phyloP scores from a whole-genome alignment of 2,797 vertebrate species.

The Urosaurus nigricauda region DNA sequence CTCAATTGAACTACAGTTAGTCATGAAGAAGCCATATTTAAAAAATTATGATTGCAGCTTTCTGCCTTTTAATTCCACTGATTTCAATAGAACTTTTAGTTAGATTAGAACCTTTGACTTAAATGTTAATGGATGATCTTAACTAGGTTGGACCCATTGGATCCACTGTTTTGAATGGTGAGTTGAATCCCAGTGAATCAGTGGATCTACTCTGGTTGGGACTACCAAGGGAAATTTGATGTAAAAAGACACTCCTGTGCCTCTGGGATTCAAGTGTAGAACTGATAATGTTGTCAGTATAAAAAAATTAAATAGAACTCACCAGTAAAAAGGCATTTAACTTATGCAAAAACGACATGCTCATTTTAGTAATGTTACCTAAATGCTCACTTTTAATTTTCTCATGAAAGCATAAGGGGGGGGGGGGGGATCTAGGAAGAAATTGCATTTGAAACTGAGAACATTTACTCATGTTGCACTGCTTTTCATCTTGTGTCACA shows the following conservation, averaged over 20 bases:
- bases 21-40: neutral
- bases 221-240: neutral
- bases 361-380: constrained; percentile 9
- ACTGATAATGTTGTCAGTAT: no score
- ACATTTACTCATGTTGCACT: neutral
- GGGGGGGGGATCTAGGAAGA: neutral
- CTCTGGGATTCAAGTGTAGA: neutral
- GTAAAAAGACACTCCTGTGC: neutral
- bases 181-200: no score
- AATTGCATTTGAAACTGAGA: constrained; percentile 4
- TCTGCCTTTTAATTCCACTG: neutral
- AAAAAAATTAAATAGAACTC: neutral
- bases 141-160: neutral
- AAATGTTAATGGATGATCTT: no score
- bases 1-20: neutral
- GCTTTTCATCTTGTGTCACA: constrained; percentile 40
- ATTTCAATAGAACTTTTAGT: neutral
- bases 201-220: no score
- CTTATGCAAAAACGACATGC: neutral
- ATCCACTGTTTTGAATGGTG: no score
- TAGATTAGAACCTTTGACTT: neutral
- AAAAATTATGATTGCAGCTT: neutral
- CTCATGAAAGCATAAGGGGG: constrained; percentile 8
- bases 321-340: constrained; percentile 25
- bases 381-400: constrained; percentile 21